Evolutionary conservation across 1,140 invertebrate species (phyloP), one percentile per base, ranked within the genome.

Genomic region (Drosophila mayri): DNA sequence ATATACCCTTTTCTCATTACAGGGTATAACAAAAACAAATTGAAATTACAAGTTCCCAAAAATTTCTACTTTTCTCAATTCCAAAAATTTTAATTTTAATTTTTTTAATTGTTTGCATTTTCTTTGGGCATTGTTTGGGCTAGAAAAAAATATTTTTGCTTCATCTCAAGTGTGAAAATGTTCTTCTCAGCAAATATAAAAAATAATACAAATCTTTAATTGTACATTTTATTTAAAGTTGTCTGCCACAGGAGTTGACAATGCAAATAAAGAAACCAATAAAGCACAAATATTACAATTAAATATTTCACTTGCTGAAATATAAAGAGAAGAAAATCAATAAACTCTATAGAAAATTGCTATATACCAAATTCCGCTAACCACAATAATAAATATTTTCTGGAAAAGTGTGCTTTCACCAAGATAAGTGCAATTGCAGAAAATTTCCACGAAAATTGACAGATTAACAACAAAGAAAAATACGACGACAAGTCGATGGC

Each of bases 401-500:
- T 10, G n/a, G 52, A 58, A 43, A 59, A 25, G 32, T 25, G 18
- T 57, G 12, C 44, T 62, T 57, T 11, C 11, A 4, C 38, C 18
- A 30, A 63, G 32, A 44, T 32, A 46, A 40, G 59, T 46, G 58
- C 40, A 68, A 22, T 55, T 47, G 64, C 49, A 30, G 49, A 37
- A 64, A 67, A 57, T 25, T 47, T 43, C 7, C n/a, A 30, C 65
- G 43, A 58, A 68, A 71, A 72, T 72, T 58, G 66, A 60, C 44
- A 72, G 70, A 71, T 60, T 72, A 72, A 49, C 54, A 38, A 18
- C 54, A 50, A 49, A 54, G 20, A 70, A 58, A 22, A 49, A 46
- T 16, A 41, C 30, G 18, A 25, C 52, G 46, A 47, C 49, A 81
- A 81, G 57, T 79, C 76, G 61, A 84, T 83, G 67, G 70, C 49